Percentiles rank a stretch among this genome's conserved stretches.
Conservation (phyloP, 1,140 invertebrate genomes). For the Apis mellifera region Amel_HAv3.1 CM009931.2:9825501-9826000, state of each 20-base stretch:
- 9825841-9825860: not conserved
- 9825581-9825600: not conserved
- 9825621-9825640: conserved; percentile 30
- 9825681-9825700: conserved; percentile 61
- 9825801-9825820: conserved; percentile 8
- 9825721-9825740: conserved; percentile 53
- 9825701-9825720: conserved; percentile 65
- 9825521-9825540: not conserved
- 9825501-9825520: no score
- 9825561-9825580: not conserved
- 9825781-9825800: conserved; percentile 36
- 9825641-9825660: conserved; percentile 56
- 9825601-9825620: conserved; percentile 21
- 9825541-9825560: no score
- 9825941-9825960: no score
- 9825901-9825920: no score
- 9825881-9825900: no score
- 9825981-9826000: no score
- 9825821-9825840: not conserved
- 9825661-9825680: conserved; percentile 38
- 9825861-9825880: not conserved
- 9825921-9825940: no score
- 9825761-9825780: conserved; percentile 65
- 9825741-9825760: conserved; percentile 71
- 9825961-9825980: no score